phyloP scores from a whole-genome alignment of 2,797 vertebrate species.

The Amphiprion clarkii region DNA sequence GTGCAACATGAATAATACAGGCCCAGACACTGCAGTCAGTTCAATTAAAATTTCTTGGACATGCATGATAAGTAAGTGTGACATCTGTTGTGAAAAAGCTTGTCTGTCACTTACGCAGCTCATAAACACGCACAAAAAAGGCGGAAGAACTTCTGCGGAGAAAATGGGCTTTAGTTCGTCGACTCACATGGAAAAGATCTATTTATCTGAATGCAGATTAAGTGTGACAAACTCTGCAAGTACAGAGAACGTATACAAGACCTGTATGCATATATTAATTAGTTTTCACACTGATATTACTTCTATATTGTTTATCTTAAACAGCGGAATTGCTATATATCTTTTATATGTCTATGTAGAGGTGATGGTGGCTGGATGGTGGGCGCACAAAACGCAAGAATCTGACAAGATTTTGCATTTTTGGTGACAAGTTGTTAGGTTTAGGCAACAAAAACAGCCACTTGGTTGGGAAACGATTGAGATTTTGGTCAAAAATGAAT shows the following conservation, averaged over 20 bases:
- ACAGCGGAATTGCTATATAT: no score
- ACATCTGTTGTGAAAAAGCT: not conserved
- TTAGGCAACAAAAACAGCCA: no score
- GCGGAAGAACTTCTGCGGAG: not conserved
- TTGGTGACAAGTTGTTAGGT: no score
- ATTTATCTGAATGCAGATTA: not conserved
- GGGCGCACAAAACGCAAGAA: no score
- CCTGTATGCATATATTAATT: not conserved
- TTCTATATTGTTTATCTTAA: no score
- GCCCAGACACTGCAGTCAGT: conserved; percentile 4
- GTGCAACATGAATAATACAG: conserved; percentile 16
- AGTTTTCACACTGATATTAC: no score
- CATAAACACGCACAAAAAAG: not conserved
- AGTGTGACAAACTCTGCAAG: not conserved
- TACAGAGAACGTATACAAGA: not conserved
- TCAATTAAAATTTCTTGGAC: conserved; percentile 10
- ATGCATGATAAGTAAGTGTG: conserved; percentile 17
- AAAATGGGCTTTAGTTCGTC: not conserved
- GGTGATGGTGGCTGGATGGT: no score
- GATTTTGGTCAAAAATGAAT: no score
- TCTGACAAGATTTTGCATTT: no score
- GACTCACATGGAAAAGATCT: not conserved
- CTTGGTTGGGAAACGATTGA: no score
- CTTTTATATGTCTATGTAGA: not conserved
- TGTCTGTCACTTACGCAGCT: conserved; percentile 5